Evolutionary conservation across 2,797 vertebrate species (phyloP), one percentile per base, ranked within the genome.

Genomic region (Eurystomus glaucurus): DNA sequence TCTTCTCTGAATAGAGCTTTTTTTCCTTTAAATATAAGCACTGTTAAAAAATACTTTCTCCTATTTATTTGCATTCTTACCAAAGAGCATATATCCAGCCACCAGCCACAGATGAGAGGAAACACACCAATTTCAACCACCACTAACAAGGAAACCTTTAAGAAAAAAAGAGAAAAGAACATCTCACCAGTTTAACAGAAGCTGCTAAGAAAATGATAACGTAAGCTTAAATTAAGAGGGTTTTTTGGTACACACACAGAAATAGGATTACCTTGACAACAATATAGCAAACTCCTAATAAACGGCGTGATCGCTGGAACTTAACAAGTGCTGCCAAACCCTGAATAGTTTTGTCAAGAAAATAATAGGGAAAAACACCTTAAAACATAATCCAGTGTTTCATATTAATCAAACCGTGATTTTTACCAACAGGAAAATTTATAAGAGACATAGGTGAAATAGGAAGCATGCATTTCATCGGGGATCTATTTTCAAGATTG

Each of bases 11-110:
- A 57, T 13, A 60, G n/a, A 91, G 46, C 8, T 28, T 60, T 25
- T 41, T 35, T 76, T 31, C 2, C 28, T 66, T 92, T 64, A 64
- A 81, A 62, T 72, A 88, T 10, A 51, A 80, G 31, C 16, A 72
- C 11, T 1, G 1, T 31, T 57, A 60, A 13, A 28, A 75, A 78
- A 28, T 3, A 26, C 31, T 85, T 62, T 61, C 86, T 23, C 14
- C 19, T 5, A 83, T 81, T 50, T 52, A 68, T 71, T 81, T 70
- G 26, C 23, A 26, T 90, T 97, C 98, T 98, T 98, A 99, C 99
- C 99, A 99, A 97, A n/a, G 99, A 99, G 96, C 99, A 99, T 97
- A 99, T 99, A 97, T 99, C 99, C 45, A 99, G 98, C 99, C 99
- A 99, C 99, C 99, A 99, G 87, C 99, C 99, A 97, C 99, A 99